Evolutionary conservation across 2,888 invertebrate genomes (phyloP).

Genomic region (Colostygia pectinataria): DNA sequence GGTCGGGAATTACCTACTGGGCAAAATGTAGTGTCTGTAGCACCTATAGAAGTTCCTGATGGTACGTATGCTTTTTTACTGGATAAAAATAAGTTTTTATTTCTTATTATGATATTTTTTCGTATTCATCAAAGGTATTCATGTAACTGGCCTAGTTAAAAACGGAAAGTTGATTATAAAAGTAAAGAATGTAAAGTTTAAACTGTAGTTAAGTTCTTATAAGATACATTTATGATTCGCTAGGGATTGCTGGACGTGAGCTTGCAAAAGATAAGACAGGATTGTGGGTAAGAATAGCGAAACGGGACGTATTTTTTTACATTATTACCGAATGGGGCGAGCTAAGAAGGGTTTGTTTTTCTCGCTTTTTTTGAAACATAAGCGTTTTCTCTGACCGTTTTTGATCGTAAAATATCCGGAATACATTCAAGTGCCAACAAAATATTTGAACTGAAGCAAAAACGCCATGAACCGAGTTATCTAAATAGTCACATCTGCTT

Average conservation of each 20-base stretch:
- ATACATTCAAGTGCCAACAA: background rate
- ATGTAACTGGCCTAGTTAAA: slow-evolving; percentile 14
- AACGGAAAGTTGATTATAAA: slow-evolving; percentile 21
- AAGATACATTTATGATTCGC: slow-evolving; percentile 22
- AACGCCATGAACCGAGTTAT: no score
- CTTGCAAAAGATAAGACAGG: slow-evolving; percentile 20
- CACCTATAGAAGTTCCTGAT: slow-evolving; percentile 76
- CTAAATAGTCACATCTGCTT: slow-evolving; percentile 20
- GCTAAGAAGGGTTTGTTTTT: slow-evolving; percentile 12
- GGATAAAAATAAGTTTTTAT: background rate
- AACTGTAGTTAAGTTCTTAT: slow-evolving; percentile 22
- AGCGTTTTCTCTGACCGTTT: slow-evolving; percentile 1
- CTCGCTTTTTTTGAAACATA: slow-evolving; percentile 6
- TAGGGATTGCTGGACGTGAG: slow-evolving; percentile 23
- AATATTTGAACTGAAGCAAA: background rate
- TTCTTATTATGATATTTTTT: background rate
- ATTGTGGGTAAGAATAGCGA: slow-evolving; percentile 15
- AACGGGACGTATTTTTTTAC: slow-evolving; percentile 20
- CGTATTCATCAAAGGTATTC: slow-evolving; percentile 3
- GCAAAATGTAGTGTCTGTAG: slow-evolving; percentile 78
- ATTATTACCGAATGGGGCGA: slow-evolving; percentile 17
- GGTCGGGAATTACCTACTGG: slow-evolving; percentile 76
- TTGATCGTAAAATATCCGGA: background rate
- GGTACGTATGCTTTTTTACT: slow-evolving; percentile 57
- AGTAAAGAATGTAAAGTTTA: slow-evolving; percentile 23